These are phyloP conservation scores for Neodon shergylaensis DNA, from an alignment of 2,113 vertebrate genomes.

Conservation along the genomic window DNA sequence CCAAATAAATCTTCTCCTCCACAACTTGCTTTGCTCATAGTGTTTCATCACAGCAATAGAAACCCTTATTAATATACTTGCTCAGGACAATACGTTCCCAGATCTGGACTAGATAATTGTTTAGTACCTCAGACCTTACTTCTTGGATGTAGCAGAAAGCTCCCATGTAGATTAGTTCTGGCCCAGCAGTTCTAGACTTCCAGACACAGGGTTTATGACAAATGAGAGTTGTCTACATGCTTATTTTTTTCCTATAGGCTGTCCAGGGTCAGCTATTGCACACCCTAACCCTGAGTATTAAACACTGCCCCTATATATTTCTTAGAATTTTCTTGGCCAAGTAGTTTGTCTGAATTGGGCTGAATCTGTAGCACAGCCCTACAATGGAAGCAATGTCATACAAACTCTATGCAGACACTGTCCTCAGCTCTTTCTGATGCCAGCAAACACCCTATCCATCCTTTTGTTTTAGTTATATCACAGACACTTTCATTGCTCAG, in stretches of 20 bases:
- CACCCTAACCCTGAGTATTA: background rate
- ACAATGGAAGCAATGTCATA: background rate
- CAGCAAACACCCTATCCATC: background rate
- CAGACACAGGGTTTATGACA: background rate
- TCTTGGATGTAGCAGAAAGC: background rate
- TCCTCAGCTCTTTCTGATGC: background rate
- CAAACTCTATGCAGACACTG: background rate
- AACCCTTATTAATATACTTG: background rate
- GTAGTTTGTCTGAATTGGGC: background rate
- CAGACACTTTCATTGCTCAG: background rate
- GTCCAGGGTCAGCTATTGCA: background rate
- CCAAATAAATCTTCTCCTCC: background rate
- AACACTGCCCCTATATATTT: background rate
- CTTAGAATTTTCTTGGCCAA: slow-evolving; percentile 6
- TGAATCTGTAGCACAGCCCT: background rate
- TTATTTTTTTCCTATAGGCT: background rate
- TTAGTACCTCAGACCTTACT: too few species aligned
- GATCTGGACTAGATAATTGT: too few species aligned
- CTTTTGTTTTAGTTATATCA: background rate
- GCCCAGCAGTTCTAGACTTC: background rate
- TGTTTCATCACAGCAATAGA: background rate
- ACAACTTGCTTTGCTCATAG: background rate
- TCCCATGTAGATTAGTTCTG: background rate
- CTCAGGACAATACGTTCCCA: background rate
- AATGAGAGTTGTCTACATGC: background rate